Evolutionary conservation across 2,797 vertebrate species (phyloP).

Genomic region (Nyctalus aviator): DNA sequence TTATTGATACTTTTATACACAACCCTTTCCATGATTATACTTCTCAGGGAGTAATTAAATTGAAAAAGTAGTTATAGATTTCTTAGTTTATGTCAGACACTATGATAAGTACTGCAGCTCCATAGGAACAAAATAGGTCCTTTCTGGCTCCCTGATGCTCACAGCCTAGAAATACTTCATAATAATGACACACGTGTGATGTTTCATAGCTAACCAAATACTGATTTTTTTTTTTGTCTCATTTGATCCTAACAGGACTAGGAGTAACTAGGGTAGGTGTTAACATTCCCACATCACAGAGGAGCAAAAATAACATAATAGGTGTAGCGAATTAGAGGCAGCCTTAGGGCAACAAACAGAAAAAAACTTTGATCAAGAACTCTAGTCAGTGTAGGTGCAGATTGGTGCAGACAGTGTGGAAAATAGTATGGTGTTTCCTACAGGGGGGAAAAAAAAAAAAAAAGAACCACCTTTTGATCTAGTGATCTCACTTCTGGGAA

Average conservation of each 20-base stretch:
- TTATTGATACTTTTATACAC: not conserved
- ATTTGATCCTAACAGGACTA: not conserved
- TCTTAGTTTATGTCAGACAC: not conserved
- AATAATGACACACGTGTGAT: not conserved
- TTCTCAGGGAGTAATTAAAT: not conserved
- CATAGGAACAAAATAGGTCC: not conserved
- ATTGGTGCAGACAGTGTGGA: not conserved
- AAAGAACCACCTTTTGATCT: not conserved
- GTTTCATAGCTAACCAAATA: not conserved
- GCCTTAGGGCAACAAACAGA: not conserved
- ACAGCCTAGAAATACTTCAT: not conserved
- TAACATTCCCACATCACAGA: not conserved
- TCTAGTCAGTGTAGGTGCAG: not conserved
- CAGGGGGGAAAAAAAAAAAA: not conserved
- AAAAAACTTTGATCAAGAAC: not conserved
- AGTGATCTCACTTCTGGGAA: not conserved
- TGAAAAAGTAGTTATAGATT: conserved; percentile 1
- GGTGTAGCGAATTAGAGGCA: not conserved
- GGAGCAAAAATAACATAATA: not conserved
- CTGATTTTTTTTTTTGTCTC: not conserved
- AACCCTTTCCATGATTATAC: not conserved
- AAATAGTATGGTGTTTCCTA: not conserved
- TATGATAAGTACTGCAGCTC: not conserved
- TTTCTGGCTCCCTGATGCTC: not conserved
- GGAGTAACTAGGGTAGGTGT: not conserved